Evolutionary conservation across 2,113 vertebrate genomes (phyloP).

Genomic region (Vimba vimba): DNA sequence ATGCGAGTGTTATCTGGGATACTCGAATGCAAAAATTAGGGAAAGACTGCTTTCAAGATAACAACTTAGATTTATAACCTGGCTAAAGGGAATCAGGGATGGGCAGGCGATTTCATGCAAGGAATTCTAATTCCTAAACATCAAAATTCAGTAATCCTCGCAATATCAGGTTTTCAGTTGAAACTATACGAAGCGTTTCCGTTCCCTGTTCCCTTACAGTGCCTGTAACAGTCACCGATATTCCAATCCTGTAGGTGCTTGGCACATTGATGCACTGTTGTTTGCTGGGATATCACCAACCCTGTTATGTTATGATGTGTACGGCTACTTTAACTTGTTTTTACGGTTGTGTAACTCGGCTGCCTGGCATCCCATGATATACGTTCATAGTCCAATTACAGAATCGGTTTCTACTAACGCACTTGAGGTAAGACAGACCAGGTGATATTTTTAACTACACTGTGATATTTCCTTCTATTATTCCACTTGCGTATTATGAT

Average conservation of each 20-base stretch:
- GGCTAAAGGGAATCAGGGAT: conserved; percentile 72
- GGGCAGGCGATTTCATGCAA: conserved; percentile 58
- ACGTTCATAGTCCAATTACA: conserved; percentile 63
- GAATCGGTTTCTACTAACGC: conserved; percentile 59
- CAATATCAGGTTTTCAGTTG: conserved; percentile 13
- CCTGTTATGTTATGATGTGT: conserved; percentile 48
- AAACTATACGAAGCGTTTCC: not conserved
- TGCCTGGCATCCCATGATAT: conserved; percentile 67
- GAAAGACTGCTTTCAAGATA: conserved; percentile 69
- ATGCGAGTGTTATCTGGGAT: conserved; percentile 75
- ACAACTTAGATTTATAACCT: conserved; percentile 55
- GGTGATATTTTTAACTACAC: conserved; percentile 75
- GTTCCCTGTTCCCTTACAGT: conserved; percentile 6
- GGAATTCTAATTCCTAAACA: conserved; percentile 49
- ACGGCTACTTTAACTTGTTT: conserved; percentile 25
- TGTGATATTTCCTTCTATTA: conserved; percentile 72
- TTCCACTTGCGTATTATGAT: conserved; percentile 6
- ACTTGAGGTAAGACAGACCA: conserved; percentile 66
- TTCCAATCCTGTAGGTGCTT: conserved; percentile 46
- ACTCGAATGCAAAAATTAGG: conserved; percentile 79
- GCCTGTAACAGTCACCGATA: conserved; percentile 28
- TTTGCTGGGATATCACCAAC: conserved; percentile 77
- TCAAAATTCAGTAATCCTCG: conserved; percentile 24
- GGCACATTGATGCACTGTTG: conserved; percentile 77
- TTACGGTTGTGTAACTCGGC: conserved; percentile 68